These are phyloP conservation scores for Ficedula albicollis DNA, from an alignment of 2,797 vertebrate genomes.

Conservation along the genomic window DNA sequence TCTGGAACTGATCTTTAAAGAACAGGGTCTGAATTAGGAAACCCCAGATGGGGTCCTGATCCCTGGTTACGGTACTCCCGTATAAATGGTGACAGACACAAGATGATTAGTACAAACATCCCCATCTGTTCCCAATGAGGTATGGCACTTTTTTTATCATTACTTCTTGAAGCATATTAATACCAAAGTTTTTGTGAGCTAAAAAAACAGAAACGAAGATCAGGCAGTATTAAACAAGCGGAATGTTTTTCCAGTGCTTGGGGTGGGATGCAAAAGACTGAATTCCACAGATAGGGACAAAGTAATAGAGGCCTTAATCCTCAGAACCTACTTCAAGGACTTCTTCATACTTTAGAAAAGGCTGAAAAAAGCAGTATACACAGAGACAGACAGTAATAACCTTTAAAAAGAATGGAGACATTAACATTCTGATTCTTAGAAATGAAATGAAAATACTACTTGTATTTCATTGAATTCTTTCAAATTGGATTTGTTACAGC, in stretches of 20 bases:
- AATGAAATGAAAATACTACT: neutral
- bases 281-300: neutral
- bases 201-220: neutral
- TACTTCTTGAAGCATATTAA: slow-evolving; percentile 2
- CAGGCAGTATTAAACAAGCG: neutral
- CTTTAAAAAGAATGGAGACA: neutral
- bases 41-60: slow-evolving; percentile 50
- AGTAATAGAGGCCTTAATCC: neutral
- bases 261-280: neutral
- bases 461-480: neutral
- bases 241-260: neutral
- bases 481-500: neutral
- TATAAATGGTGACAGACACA: slow-evolving; percentile 33
- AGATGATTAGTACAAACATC: slow-evolving; percentile 32
- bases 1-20: neutral
- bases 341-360: neutral
- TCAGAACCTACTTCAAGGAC: neutral
- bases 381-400: neutral
- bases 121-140: slow-evolving; percentile 42
- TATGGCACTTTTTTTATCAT: neutral
- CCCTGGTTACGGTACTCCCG: neutral
- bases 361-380: neutral
- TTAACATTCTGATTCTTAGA: neutral
- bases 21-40: slow-evolving; percentile 18
- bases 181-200: neutral